Base-by-base conservation (phyloP, 2,113 vertebrate genomes). In the Oncorhynchus gorbuscha region DNA sequence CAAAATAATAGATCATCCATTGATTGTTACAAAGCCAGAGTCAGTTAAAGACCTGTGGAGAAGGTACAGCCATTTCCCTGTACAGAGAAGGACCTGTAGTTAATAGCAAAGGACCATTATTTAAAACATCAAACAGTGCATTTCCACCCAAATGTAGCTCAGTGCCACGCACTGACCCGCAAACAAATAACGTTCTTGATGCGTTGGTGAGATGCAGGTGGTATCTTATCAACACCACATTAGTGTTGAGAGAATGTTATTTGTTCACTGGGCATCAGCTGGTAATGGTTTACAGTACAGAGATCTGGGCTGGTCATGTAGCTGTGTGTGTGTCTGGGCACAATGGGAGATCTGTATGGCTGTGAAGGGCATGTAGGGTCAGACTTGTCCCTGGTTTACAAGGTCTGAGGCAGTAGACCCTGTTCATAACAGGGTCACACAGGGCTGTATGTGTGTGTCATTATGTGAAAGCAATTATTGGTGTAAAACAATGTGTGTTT, bases 11-110 rank as follows among this genome's bases (percentile, higher is more conserved):
- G 26, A 35, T 35, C 7, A 24, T 14, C 51, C 51, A 16, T 45
- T 45, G 39, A 67, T 18, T 61, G 45, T 79, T 77, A 12, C 83
- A 92, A 90, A 90, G 89, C 82, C 89, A 87, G 18, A 77, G 81
- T 79, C 77, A 61, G 84, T 92, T 93, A 93, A 94, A 93, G 91
- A 82, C 92, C 91, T 94, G 77, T 94, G 78, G 89, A 89, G 90
- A 88, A 92, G 90, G 85, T 90, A 90, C 81, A 80, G 82, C 89
- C 78, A 84, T 89, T 91, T 93, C 89, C 89, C 90, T 90, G 85
- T 71, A 75, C 45, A 82, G 71, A 86, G 72, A 74, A 81, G 80
- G 80, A 87, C 84, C 87, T 81, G 78, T 75, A 80, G 86, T 90
- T 85, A 87, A 88, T 89, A 73, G 13, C 76, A 85, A 81, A 85